These are phyloP conservation scores for Bradypodion pumilum DNA, from an alignment of 2,797 vertebrate species.

Conservation along the genomic window DNA sequence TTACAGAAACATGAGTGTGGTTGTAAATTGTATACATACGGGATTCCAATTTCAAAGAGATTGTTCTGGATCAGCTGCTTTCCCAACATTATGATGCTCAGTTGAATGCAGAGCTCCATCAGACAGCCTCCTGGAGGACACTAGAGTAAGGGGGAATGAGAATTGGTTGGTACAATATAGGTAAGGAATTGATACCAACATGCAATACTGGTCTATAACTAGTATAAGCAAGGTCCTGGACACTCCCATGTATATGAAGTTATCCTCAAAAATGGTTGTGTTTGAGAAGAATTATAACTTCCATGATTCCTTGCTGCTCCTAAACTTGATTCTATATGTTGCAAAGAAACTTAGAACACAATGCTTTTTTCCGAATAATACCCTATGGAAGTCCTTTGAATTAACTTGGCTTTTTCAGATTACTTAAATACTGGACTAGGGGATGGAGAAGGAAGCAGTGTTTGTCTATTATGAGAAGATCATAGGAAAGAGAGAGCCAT, in stretches of 20 bases:
- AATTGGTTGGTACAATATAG: constrained; percentile 18
- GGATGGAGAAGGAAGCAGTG: no score
- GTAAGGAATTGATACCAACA: neutral
- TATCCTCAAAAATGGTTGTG: neutral
- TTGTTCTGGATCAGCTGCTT: constrained; percentile 99
- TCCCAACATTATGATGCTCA: constrained; percentile 98
- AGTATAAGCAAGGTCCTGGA: neutral
- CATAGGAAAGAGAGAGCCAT: no score
- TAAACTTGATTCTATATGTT: neutral
- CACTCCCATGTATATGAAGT: neutral
- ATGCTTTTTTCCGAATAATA: neutral
- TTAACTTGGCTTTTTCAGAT: neutral
- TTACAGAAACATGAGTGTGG: neutral
- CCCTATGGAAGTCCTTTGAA: neutral
- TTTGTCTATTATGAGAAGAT: no score
- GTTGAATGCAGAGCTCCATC: constrained; percentile 96
- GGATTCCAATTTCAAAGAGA: constrained; percentile 95
- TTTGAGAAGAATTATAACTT: neutral
- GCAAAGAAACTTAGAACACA: neutral
- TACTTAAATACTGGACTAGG: no score
- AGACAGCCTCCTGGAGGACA: constrained; percentile 97
- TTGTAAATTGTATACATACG: constrained; percentile 80
- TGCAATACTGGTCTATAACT: neutral
- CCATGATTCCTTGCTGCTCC: no score
- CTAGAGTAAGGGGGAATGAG: constrained; percentile 69